Evolutionary conservation across 2,797 vertebrate genomes (phyloP), one percentile per base, ranked within the genome.

Genomic region (Carduelis carduelis): DNA sequence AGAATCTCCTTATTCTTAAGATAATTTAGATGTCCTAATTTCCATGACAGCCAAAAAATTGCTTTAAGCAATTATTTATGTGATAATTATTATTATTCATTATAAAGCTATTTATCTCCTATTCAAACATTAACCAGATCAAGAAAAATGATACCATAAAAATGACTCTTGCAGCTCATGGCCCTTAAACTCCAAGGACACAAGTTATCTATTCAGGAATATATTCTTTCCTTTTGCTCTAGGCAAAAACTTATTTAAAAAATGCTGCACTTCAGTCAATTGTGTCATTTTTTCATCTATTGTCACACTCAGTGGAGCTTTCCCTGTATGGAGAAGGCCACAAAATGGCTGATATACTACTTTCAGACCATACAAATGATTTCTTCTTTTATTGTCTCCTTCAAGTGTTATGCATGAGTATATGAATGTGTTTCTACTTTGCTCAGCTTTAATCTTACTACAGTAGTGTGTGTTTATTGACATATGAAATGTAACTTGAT

Each of bases 41-140:
- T 92, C 89, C 74, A 47, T 75, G 79, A 63, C 79, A 96, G 79
- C 28, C 12, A 82, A 95, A 97, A 96, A 94, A 84, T 77, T 90
- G 39, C 65, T 87, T 83, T 94, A 94, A 93, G 65, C 39, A 95
- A 91, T 96, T 94, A 95, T 92, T 94, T 92, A 89, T 93, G 70
- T 91, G 65, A 87, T 89, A 77, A 90, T 85, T 92, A 93, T 92
- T 95, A 89, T 87, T 81, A 81, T 91, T 95, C 76, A 79, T 91
- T 97, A 83, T 74, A 76, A 93, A 91, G 53, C 81, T 94, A 93
- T 93, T 97, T 94, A 90, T 91, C 68, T 94, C 43, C 37, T 74
- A 76, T 91, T 95, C 85, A 92, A 90, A 89, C 82, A 87, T 90
- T 94, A 96, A 95, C 71, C 50, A 89, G 53, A 93, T 84, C 80